These are phyloP conservation scores for Papilio demoleus DNA, from an alignment of 2,888 invertebrate genomes.

Conservation along the genomic window DNA sequence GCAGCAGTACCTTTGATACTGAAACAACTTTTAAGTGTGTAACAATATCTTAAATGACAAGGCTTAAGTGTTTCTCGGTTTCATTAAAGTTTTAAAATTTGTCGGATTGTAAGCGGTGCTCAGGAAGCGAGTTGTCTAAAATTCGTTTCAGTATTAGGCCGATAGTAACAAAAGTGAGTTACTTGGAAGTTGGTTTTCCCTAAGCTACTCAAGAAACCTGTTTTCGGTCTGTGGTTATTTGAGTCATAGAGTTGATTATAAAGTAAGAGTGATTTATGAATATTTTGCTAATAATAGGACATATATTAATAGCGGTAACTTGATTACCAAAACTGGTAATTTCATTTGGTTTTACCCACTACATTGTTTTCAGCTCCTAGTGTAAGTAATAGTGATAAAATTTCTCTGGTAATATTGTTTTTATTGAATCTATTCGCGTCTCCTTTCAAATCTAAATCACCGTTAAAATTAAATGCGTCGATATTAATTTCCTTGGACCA, in stretches of 20 bases:
- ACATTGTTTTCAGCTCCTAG: not conserved
- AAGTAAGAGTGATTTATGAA: slow-evolving; percentile 12
- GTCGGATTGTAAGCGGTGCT: too few relatives aligned
- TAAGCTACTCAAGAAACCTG: slow-evolving; percentile 14
- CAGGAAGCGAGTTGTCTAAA: too few relatives aligned
- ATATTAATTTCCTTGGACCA: slow-evolving; percentile 66
- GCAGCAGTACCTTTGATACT: too few relatives aligned
- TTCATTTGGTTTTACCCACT: not conserved
- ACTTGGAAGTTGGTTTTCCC: slow-evolving; percentile 18
- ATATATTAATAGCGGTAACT: not conserved
- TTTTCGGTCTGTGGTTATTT: slow-evolving; percentile 6
- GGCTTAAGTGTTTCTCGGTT: too few relatives aligned
- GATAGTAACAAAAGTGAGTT: not conserved
- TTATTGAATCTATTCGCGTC: slow-evolving; percentile 25
- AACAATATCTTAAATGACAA: too few relatives aligned
- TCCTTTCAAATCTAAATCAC: slow-evolving; percentile 20
- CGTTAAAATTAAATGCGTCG: slow-evolving; percentile 17
- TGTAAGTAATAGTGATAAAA: not conserved
- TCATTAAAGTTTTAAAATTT: too few relatives aligned
- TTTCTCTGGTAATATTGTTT: slow-evolving; percentile 20
- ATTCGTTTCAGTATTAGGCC: too few relatives aligned
- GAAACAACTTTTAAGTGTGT: too few relatives aligned
- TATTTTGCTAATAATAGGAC: not conserved
- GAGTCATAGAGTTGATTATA: not conserved
- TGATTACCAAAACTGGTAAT: not conserved